These are phyloP conservation scores for Cydia splendana DNA, from an alignment of 1,140 invertebrate genomes.

Conservation along the genomic window DNA sequence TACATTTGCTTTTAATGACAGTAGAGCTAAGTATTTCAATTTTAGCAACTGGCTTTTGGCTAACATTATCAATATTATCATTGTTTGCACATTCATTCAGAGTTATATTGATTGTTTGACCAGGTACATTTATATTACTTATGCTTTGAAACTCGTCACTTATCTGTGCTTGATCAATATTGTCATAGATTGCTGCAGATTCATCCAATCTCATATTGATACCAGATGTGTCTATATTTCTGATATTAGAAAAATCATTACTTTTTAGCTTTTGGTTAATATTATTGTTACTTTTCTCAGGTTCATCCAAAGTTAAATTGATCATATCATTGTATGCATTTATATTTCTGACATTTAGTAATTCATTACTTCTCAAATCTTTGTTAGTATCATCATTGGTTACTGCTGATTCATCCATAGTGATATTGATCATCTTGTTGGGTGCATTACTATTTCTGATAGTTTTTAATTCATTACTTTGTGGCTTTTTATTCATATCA, in stretches of 20 bases:
- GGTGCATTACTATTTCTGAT: not conserved
- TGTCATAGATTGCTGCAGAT: not conserved
- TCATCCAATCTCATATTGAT: not conserved
- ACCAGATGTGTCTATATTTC: too few species aligned
- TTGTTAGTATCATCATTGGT: not conserved
- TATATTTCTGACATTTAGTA: too few species aligned
- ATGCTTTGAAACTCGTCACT: not conserved
- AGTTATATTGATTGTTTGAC: constrained; percentile 3
- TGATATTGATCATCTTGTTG: too few species aligned
- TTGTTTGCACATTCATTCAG: not conserved
- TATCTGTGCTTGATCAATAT: not conserved
- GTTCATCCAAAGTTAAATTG: too few species aligned
- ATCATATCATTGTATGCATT: too few species aligned
- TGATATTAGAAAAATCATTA: too few species aligned
- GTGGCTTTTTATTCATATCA: not conserved
- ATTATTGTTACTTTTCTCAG: too few species aligned
- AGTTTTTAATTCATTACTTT: too few species aligned
- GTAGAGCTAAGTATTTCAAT: constrained; percentile 11
- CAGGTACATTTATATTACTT: not conserved
- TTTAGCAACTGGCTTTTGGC: not conserved
- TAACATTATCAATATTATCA: not conserved
- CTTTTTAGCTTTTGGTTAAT: too few species aligned
- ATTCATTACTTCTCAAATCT: too few species aligned
- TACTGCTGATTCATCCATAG: too few species aligned
- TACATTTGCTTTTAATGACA: not conserved